Evolutionary conservation across 2,797 vertebrate genomes (phyloP), one percentile per base, ranked within the genome.

Genomic region (Lacerta agilis): DNA sequence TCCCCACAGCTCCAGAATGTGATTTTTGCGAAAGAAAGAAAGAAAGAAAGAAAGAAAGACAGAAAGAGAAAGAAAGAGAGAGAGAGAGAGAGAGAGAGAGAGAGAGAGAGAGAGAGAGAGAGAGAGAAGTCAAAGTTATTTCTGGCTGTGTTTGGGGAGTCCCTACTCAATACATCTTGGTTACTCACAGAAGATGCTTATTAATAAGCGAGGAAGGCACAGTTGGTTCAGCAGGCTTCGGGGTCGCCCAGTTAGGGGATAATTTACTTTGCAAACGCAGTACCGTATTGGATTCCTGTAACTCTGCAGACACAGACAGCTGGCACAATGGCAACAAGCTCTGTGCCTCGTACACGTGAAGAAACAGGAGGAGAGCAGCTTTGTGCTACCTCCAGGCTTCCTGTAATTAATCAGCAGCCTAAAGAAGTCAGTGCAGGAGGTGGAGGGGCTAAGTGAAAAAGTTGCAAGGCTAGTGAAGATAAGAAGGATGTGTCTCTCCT

Each of bases 81-180:
- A 5, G 17, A 41, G 93, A 94, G 95, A 96, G 97, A 79, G 25
- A 69, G 55, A 61, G n/a, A 49, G 66, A 5, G 17, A 41, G 93
- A 94, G 95, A 96, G 97, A 95, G 18, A 94, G 27, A 43, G 27
- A 76, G 69, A 80, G 18, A 58, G 41, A 64, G n/a, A 38, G 67
- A 7, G 20, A 25, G 93, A 94, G 95, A 96, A 97, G 96, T 96
- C 96, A 97, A 96, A 97, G 96, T 96, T 96, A 93, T 96, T 96
- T 96, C 96, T 97, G 95, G 90, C 94, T 95, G 1, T 87, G 94
- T 93, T 89, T 15, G 6, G 97, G 96, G 97, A 97, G 95, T 97
- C 97, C 96, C 97, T 96, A 93, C 93, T 94, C 96, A 96, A 96
- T 97, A 97, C 96, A 94, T 95, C 95, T 95, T 94, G 93, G 96